Conservation (phyloP, 2,888 invertebrate genomes). For the Drosophila paranaensis region DNA sequence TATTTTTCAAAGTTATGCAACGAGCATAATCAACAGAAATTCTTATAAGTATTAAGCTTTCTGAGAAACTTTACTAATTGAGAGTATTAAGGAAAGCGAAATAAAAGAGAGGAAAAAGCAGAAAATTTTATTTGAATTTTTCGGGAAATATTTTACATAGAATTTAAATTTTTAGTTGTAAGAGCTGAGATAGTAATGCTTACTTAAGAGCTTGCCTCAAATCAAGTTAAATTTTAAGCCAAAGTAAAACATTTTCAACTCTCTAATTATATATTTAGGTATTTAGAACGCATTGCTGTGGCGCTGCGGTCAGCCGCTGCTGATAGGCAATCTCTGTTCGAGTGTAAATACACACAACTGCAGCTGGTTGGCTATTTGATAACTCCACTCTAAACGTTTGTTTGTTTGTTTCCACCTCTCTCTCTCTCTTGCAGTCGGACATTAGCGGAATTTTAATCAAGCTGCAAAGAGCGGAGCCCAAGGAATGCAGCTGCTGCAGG, state of each 20-base stretch:
- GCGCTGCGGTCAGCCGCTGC: background rate
- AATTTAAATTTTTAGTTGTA: too few relatives aligned
- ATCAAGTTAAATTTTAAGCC: background rate
- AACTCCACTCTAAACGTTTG: conserved; percentile 27
- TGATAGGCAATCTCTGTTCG: background rate
- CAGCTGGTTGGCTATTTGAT: conserved; percentile 12
- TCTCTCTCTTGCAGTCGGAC: conserved; percentile 34
- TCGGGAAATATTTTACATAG: too few relatives aligned
- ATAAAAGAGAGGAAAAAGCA: too few relatives aligned
- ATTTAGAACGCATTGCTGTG: conserved; percentile 2
- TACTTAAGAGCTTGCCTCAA: too few relatives aligned
- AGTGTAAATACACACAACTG: conserved; percentile 6
- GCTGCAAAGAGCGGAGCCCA: conserved; percentile 28
- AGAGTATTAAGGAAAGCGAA: background rate
- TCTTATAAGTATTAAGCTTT: background rate
- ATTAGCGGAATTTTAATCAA: conserved; percentile 67
- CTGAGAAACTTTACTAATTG: background rate
- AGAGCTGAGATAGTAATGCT: too few relatives aligned
- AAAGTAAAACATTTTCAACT: background rate
- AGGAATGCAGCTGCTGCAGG: conserved; percentile 56
- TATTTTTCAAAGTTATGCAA: background rate
- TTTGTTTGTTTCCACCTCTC: conserved; percentile 9
- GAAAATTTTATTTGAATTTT: too few relatives aligned
- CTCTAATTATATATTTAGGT: conserved; percentile 2
- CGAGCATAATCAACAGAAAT: background rate